phyloP scores from a whole-genome alignment of 2,797 vertebrate species.

The Semaprochilodus insignis region DNA sequence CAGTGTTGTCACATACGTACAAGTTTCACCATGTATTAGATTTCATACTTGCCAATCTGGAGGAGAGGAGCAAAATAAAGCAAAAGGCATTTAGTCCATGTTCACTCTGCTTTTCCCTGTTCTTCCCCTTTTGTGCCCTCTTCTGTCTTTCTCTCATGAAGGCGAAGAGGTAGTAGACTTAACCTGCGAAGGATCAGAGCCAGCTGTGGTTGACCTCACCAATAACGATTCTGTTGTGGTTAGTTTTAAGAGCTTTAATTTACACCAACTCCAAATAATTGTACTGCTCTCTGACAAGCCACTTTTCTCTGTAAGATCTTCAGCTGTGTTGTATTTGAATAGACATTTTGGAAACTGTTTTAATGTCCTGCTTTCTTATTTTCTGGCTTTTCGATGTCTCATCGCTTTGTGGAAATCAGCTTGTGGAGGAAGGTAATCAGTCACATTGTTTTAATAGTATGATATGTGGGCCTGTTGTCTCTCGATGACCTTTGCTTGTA shows the following conservation, averaged over 20 bases:
- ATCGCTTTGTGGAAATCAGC: slow-evolving; percentile 47
- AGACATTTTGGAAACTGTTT: neutral
- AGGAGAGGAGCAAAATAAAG: neutral
- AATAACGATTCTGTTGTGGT: slow-evolving; percentile 93
- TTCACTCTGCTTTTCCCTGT: neutral
- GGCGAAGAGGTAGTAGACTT: slow-evolving; percentile 94
- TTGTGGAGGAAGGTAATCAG: slow-evolving; percentile 71
- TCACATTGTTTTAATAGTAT: neutral
- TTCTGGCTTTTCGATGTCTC: slow-evolving; percentile 24
- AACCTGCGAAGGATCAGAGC: slow-evolving; percentile 89
- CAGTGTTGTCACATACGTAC: too few relatives aligned
- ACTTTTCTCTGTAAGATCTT: neutral
- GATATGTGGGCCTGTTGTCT: too few relatives aligned
- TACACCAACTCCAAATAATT: neutral
- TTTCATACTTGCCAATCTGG: neutral
- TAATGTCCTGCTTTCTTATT: neutral
- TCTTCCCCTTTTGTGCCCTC: neutral
- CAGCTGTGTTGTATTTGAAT: neutral
- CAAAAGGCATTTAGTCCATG: neutral
- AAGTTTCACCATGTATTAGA: neutral
- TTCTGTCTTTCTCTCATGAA: slow-evolving; percentile 32
- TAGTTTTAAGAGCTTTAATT: slow-evolving; percentile 59
- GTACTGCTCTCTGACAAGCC: neutral
- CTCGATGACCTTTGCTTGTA: neutral
- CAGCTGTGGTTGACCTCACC: slow-evolving; percentile 91